Base-by-base conservation (phyloP, 2,797 vertebrate species). In the Phrynocephalus forsythii region DNA sequence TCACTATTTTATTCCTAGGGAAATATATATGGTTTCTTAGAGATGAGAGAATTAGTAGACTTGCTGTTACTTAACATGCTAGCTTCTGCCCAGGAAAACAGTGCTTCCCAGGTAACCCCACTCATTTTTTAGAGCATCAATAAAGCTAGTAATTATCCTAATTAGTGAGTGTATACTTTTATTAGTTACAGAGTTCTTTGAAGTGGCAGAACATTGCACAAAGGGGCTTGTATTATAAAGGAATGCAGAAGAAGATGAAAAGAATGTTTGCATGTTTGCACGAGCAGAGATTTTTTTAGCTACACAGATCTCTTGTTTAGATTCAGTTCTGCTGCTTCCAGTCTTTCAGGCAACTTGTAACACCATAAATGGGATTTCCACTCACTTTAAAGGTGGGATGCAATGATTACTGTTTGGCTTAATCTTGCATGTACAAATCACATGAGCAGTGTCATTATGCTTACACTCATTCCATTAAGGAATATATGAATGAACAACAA, bases 101-200 rank as follows among this genome's bases (percentile, higher is more conserved):
- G 5, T 82, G 9, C n/a, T n/a, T 6, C n/a, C 86, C 85, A 73
- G 22, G n/a, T 81, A 72, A 50, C 30, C 88, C 86, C 90, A 82
- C 91, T 84, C 89, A 80, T 82, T 68, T 90, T 82, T 88, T 87
- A 90, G 63, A 87, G 5, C 0, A 0, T 88, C 52, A 87, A 83
- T 88, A 67, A 84, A 86, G 89, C 2, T 72, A 84, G 66, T 52
- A 87, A 18, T 9, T 20, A 16, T 5, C 85, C 66, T 91, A 94
- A 94, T 93, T 90, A 91, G 84, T 91, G 90, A 92, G 90, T 94
- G 93, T 90, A 28, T 81, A 52, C 18, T 26, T 78, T 79, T 90
- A 87, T 89, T 91, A 92, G 92, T 92, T 94, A 92, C 79, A 79
- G 30, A 76, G 86, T 90, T 33, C 86, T 93, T 95, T 95, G 88